phyloP scores from a whole-genome alignment of 2,113 vertebrate genomes.

The Protobothrops flavoviridis region DNA sequence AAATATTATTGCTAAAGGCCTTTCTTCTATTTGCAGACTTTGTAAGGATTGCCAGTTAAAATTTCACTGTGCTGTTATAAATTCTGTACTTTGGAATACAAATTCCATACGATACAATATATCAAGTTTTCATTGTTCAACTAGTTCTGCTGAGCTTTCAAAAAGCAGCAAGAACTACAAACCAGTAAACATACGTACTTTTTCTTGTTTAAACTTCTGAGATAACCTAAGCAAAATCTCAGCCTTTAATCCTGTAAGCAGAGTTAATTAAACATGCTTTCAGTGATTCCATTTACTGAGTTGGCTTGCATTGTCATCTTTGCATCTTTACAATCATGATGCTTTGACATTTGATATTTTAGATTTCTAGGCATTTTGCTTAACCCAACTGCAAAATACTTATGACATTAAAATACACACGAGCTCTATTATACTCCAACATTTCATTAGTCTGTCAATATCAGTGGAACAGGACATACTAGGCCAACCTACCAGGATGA shows the following conservation, averaged over 20 bases:
- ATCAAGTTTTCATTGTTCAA: background rate
- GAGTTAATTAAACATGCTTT: background rate
- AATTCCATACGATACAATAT: background rate
- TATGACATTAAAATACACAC: background rate
- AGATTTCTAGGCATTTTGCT: background rate
- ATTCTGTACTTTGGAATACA: background rate
- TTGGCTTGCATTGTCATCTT: background rate
- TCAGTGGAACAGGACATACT: background rate
- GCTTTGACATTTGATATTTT: background rate
- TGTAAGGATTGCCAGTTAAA: background rate
- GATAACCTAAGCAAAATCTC: background rate
- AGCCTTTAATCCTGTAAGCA: background rate
- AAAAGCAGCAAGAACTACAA: background rate
- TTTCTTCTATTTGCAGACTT: background rate
- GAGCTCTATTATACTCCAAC: background rate
- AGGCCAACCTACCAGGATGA: slow-evolving; percentile 87
- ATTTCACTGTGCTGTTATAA: background rate
- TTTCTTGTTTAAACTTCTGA: background rate
- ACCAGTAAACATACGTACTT: background rate
- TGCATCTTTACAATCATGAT: background rate
- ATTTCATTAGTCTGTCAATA: background rate
- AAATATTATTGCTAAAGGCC: background rate
- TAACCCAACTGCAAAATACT: background rate
- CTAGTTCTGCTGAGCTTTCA: background rate
- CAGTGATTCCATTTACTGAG: background rate